Evolutionary conservation across 2,888 invertebrate species (phyloP).

Genomic region (Plebejus melissa): DNA sequence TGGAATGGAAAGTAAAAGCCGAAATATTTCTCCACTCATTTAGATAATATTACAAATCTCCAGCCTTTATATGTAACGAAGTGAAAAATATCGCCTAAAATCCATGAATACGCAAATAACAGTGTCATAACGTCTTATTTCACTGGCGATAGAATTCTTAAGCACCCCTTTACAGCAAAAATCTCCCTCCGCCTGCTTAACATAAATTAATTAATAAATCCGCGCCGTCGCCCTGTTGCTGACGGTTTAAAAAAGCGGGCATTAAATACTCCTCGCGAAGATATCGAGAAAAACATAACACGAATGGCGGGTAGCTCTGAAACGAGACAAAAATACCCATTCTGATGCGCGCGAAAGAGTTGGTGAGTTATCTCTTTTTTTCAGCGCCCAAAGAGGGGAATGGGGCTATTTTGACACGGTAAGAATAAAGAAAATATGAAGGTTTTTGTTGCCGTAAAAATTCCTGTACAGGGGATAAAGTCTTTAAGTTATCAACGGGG

Average conservation of each 20-base stretch:
- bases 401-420: conserved; percentile 72
- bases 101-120: conserved; percentile 53
- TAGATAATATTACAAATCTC: conserved; percentile 21
- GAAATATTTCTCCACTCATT: conserved; percentile 17
- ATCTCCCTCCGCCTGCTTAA: conserved; percentile 59
- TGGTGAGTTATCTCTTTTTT: conserved; percentile 61
- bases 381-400: conserved; percentile 57
- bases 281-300: conserved; percentile 70
- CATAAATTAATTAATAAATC: conserved; percentile 76
- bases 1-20: not conserved
- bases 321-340: conserved; percentile 53
- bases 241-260: conserved; percentile 60
- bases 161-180: conserved; percentile 55
- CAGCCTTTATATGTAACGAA: conserved; percentile 48
- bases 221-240: conserved; percentile 66
- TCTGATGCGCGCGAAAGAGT: conserved; percentile 70
- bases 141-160: conserved; percentile 48
- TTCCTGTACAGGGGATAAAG: conserved; percentile 76
- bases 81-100: conserved; percentile 55
- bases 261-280: conserved; percentile 54
- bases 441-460: conserved; percentile 77
- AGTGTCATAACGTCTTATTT: conserved; percentile 50
- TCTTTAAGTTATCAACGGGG: conserved; percentile 75
- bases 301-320: conserved; percentile 56
- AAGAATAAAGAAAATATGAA: conserved; percentile 79